A percentile compares a stretch with the other conserved stretches of the same genome.
phyloP scores from a whole-genome alignment of 1,140 invertebrate species.

The Stratiolaelaps scimitus region DNA sequence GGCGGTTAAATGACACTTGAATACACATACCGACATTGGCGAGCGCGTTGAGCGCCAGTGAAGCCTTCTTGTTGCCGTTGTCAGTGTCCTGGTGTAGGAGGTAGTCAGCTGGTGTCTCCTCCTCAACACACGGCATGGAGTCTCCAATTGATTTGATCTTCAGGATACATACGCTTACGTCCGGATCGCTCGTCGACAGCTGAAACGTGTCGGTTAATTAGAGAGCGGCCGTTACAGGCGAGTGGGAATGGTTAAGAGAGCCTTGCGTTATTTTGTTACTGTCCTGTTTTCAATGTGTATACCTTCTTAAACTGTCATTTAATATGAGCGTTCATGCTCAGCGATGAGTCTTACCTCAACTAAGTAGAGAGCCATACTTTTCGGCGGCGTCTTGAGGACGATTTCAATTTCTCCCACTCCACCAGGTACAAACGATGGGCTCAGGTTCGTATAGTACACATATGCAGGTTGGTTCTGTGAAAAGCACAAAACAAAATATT shows the following conservation, averaged over 20 bases:
- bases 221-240: no score
- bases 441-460: slow-evolving; percentile 1
- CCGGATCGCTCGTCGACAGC: slow-evolving; percentile 29
- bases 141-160: slow-evolving; percentile 34
- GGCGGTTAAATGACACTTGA: background rate
- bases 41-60: slow-evolving; percentile 32
- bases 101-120: slow-evolving; percentile 33
- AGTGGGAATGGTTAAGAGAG: no score
- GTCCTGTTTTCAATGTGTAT: no score
- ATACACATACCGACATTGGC: slow-evolving; percentile 35
- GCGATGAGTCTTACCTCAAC: slow-evolving; percentile 23
- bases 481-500: no score
- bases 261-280: no score
- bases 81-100: slow-evolving; percentile 30
- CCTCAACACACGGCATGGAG: slow-evolving; percentile 35
- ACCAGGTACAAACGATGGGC: slow-evolving; percentile 17
- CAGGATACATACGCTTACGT: slow-evolving; percentile 35
- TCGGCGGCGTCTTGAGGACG: slow-evolving; percentile 23
- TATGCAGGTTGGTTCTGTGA: slow-evolving; percentile 13
- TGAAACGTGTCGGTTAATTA: background rate
- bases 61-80: slow-evolving; percentile 33
- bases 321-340: no score
- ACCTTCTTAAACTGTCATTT: no score
- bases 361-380: slow-evolving; percentile 16
- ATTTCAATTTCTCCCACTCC: slow-evolving; percentile 24